Evolutionary conservation across 2,888 invertebrate species (phyloP).

Genomic region (Chironomus tentans): DNA sequence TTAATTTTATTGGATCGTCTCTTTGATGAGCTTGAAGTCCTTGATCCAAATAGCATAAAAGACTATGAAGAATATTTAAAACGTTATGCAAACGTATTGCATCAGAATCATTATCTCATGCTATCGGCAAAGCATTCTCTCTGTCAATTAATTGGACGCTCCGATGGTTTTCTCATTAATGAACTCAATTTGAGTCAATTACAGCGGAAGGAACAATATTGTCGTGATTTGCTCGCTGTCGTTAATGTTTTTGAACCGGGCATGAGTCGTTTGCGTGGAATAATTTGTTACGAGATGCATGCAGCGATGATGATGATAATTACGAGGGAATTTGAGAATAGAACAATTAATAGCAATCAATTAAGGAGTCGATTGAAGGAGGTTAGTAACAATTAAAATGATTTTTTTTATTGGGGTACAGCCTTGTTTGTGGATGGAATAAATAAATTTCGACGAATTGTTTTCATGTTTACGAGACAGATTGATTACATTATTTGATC

Average conservation of each 20-base stretch:
- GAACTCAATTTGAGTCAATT: conserved; percentile 60
- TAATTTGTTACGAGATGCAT: conserved; percentile 77
- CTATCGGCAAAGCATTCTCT: conserved; percentile 63
- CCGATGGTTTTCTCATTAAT: conserved; percentile 59
- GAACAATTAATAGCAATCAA: conserved; percentile 50
- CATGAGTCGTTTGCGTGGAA: conserved; percentile 60
- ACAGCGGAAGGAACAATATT: conserved; percentile 64
- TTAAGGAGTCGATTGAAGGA: conserved; percentile 58
- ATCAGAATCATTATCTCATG: conserved; percentile 56
- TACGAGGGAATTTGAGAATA: conserved; percentile 55
- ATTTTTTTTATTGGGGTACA: too few relatives aligned
- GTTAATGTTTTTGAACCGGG: conserved; percentile 74
- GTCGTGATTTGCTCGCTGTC: conserved; percentile 58
- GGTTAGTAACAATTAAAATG: conserved; percentile 38
- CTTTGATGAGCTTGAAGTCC: conserved; percentile 54
- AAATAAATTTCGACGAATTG: too few relatives aligned
- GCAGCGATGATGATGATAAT: conserved; percentile 74
- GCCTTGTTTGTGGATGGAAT: neutral
- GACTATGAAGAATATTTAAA: conserved; percentile 55
- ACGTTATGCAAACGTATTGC: conserved; percentile 54
- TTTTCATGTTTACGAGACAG: too few relatives aligned
- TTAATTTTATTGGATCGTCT: conserved; percentile 48
- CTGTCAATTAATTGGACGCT: conserved; percentile 71
- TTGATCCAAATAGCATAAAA: conserved; percentile 55
- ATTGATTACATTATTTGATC: too few relatives aligned